Base-by-base conservation (phyloP, 2,797 vertebrate genomes). In the Micrastur ruficollis region DNA sequence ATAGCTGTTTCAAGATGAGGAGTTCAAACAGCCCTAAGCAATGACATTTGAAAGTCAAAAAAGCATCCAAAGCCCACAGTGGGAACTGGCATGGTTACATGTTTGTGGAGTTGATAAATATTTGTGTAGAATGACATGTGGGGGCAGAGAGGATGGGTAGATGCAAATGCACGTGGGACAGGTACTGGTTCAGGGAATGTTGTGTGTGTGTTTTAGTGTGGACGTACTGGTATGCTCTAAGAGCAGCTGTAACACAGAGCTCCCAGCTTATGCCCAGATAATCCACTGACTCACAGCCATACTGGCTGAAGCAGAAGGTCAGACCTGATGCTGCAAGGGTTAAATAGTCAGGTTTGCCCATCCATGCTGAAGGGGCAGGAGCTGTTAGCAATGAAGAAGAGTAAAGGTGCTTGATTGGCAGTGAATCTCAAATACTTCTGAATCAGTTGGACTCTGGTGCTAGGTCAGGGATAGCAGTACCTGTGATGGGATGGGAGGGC, bases 321-420 rank as follows among this genome's bases (percentile, higher is more conserved):
- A 46, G n/a, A 85, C 40, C 14, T 1, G 0, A 11, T 1, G 1
- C 59, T 80, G 20, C 34, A 66, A 11, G 25, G 6, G 29, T 42
- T 76, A 55, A 36, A 56, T 31, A 56, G 27, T 50, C 31, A 56
- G 22, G 6, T 72, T 72, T 84, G 73, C 66, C 23, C 27, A 50
- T 7, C 47, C 5, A 1, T 74, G 49, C 16, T 26, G 42, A 61
- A 50, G 20, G 22, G 19, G 12, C 34, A 86, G 65, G 50, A 65
- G 23, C 32, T 68, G 25, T 61, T 68, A 44, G 49, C 9, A 22
- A 11, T 53, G 15, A 66, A 36, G 38, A 80, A 36, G 38, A 87
- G 15, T 40, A 20, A 47, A 82, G 14, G 11, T 27, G 14, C 25
- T 47, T 52, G 55, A 38, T 40, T 7, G 2, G 21, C 32, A 44